Conservation (phyloP, 2,113 vertebrate species). For the Isurus oxyrinchus region DNA sequence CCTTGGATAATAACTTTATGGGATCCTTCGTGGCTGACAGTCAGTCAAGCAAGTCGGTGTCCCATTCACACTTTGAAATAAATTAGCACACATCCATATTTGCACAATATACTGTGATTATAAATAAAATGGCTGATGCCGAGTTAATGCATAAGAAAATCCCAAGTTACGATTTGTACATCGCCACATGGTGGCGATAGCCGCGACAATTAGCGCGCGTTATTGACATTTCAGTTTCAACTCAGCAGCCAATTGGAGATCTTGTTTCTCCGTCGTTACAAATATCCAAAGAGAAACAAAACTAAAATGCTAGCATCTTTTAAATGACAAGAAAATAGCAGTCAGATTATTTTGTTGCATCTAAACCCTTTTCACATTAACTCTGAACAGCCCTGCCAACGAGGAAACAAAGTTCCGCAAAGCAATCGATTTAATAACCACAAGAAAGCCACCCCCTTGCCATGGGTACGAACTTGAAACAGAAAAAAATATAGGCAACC, state of each 20-base stretch:
- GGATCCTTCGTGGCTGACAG: background rate
- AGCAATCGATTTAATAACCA: background rate
- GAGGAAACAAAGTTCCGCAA: background rate
- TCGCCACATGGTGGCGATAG: constrained; percentile 23
- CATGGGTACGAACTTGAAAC: background rate
- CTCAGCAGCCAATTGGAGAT: background rate
- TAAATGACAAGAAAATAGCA: constrained; percentile 1
- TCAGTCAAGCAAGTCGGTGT: background rate
- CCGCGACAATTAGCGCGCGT: background rate
- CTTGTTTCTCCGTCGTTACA: background rate
- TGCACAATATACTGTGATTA: background rate
- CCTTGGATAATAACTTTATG: background rate
- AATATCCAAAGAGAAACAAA: background rate
- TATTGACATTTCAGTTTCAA: background rate
- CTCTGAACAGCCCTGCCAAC: background rate
- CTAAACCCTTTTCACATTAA: background rate
- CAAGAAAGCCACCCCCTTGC: background rate
- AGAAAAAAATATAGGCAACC: background rate
- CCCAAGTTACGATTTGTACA: background rate
- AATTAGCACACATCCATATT: background rate
- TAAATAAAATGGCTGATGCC: background rate
- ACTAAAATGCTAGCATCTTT: background rate
- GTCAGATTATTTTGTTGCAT: background rate
- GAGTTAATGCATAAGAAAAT: background rate
- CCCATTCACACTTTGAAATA: background rate